A percentile compares a stretch with the other conserved stretches of the same genome.
Conservation (phyloP, 92 coral and sea anemone genomes). For the Bergia sp. region DNA sequence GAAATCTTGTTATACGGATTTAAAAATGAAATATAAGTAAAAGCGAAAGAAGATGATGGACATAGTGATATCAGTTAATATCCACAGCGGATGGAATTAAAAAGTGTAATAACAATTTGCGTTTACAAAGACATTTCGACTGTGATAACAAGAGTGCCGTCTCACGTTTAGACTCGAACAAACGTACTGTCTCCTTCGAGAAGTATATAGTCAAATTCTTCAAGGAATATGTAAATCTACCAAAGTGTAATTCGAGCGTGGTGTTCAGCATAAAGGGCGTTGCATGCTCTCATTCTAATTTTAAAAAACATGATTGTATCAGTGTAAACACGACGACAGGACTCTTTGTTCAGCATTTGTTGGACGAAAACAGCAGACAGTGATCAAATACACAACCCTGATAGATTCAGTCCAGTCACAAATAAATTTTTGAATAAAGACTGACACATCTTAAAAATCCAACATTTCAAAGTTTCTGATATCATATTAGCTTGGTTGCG, state of each 20-base stretch:
- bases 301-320: background rate
- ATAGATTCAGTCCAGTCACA: background rate
- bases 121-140: no score
- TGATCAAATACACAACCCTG: background rate
- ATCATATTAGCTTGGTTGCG: background rate
- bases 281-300: background rate
- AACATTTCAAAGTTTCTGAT: background rate
- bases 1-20: no score
- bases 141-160: no score
- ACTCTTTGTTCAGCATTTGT: background rate
- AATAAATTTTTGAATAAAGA: background rate
- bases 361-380: slow-evolving; percentile 1
- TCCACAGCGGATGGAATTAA: no score
- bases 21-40: no score
- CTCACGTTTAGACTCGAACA: no score
- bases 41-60: background rate
- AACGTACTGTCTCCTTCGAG: background rate
- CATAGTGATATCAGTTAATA: background rate
- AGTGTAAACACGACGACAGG: background rate
- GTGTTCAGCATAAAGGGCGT: background rate
- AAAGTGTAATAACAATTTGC: no score
- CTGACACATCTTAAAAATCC: background rate
- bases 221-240: background rate
- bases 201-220: background rate
- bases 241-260: background rate